Percentiles rank a stretch among this genome's conserved stretches.
Conservation (phyloP, 2,888 invertebrate species). For the Euclidia mi region DNA sequence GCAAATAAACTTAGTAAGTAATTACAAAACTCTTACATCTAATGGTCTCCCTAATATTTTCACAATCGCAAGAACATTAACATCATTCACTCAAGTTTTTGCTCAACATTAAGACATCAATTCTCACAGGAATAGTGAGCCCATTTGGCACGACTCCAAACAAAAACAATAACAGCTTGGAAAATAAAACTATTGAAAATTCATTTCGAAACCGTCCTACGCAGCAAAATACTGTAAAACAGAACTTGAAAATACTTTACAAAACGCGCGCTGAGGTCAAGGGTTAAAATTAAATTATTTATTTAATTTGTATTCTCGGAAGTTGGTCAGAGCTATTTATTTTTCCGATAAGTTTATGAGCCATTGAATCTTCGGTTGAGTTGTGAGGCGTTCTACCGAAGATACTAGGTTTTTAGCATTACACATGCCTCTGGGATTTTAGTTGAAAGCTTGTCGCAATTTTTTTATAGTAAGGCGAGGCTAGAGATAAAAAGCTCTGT, state of each 20-base stretch:
- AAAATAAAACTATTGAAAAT: constrained; percentile 74
- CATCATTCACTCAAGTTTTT: constrained; percentile 67
- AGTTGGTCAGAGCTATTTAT: neutral
- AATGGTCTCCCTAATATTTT: constrained; percentile 46
- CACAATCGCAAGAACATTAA: constrained; percentile 66
- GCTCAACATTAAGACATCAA: constrained; percentile 74
- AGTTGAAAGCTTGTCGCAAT: too few relatives aligned
- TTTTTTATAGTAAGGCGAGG: too few relatives aligned
- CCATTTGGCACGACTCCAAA: constrained; percentile 80
- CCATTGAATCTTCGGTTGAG: neutral
- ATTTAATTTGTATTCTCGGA: neutral
- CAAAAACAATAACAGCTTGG: constrained; percentile 75
- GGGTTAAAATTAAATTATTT: constrained; percentile 3
- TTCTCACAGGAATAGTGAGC: constrained; percentile 72
- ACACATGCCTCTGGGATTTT: too few relatives aligned
- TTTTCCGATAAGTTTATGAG: constrained; percentile 1
- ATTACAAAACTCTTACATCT: constrained; percentile 22
- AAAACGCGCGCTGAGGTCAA: neutral
- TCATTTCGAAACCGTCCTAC: constrained; percentile 56
- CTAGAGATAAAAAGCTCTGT: too few relatives aligned
- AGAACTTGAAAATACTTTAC: neutral
- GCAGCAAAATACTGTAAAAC: constrained; percentile 17
- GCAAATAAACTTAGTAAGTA: neutral
- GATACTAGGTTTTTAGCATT: neutral
- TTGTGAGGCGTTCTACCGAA: neutral